These are phyloP conservation scores for Thyatira batis DNA, from an alignment of 2,888 invertebrate genomes.

Conservation along the genomic window DNA sequence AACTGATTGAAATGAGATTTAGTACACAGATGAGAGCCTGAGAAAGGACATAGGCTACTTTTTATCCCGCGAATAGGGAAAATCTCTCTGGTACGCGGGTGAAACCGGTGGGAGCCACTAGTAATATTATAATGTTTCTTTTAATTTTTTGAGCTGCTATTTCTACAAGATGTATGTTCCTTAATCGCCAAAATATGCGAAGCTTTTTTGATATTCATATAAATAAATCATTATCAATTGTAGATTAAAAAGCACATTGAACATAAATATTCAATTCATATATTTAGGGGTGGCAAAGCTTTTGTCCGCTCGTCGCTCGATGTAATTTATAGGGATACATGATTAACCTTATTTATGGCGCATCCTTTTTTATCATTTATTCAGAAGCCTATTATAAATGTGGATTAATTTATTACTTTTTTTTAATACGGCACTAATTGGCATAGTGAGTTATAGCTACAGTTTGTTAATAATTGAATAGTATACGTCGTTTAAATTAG, in stretches of 20 bases:
- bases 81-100: too few relatives aligned
- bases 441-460: conserved; percentile 28
- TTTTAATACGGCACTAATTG: conserved; percentile 31
- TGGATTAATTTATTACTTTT: conserved; percentile 22
- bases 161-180: background rate
- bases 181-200: background rate
- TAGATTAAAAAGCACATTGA: conserved; percentile 10
- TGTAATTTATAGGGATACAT: conserved; percentile 19
- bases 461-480: conserved; percentile 15
- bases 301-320: conserved; percentile 10
- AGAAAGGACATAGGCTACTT: too few relatives aligned
- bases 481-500: background rate
- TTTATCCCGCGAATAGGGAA: too few relatives aligned
- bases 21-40: too few relatives aligned
- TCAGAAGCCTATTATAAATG: conserved; percentile 19
- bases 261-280: conserved; percentile 26
- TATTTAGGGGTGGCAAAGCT: conserved; percentile 19
- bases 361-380: conserved; percentile 7
- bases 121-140: too few relatives aligned
- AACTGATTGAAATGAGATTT: too few relatives aligned
- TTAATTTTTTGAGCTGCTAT: too few relatives aligned
- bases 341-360: conserved; percentile 23
- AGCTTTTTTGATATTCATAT: background rate
- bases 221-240: background rate
- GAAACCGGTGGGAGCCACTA: too few relatives aligned